These are phyloP conservation scores for Epinephelus coioides DNA, from an alignment of 2,797 vertebrate genomes.

Conservation along the genomic window DNA sequence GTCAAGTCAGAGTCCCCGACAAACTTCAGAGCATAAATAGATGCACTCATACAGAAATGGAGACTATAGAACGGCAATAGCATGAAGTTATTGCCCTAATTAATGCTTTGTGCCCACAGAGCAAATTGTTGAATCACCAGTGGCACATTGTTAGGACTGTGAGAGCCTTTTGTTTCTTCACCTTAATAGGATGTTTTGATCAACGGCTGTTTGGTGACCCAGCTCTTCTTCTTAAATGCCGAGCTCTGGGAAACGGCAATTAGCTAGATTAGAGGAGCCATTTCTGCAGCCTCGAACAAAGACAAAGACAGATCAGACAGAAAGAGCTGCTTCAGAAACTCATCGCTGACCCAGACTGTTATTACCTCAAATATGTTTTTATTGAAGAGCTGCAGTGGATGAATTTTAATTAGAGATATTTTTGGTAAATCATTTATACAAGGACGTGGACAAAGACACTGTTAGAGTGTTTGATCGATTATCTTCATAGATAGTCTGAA, in stretches of 20 bases:
- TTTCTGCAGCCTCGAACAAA: slow-evolving; percentile 67
- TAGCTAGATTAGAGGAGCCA: slow-evolving; percentile 80
- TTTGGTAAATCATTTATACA: neutral
- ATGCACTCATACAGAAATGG: slow-evolving; percentile 80
- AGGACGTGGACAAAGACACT: neutral
- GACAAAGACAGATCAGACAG: slow-evolving; percentile 47
- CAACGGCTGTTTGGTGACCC: slow-evolving; percentile 81
- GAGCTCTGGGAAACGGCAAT: slow-evolving; percentile 79
- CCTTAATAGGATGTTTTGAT: slow-evolving; percentile 83
- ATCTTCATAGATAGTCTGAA: neutral
- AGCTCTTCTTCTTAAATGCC: slow-evolving; percentile 67
- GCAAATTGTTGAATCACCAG: slow-evolving; percentile 75
- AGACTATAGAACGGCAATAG: slow-evolving; percentile 88
- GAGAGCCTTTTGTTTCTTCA: slow-evolving; percentile 77
- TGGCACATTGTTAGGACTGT: slow-evolving; percentile 74
- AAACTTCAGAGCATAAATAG: slow-evolving; percentile 75
- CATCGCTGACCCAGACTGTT: slow-evolving; percentile 23
- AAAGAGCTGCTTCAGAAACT: slow-evolving; percentile 40
- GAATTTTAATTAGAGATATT: neutral
- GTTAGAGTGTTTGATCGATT: too few relatives aligned
- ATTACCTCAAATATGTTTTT: neutral
- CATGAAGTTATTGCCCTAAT: slow-evolving; percentile 94
- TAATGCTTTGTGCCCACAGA: slow-evolving; percentile 86
- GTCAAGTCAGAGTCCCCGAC: slow-evolving; percentile 69
- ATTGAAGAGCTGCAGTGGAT: neutral